Base-by-base conservation (phyloP, 2,888 invertebrate species). In the Margaritifera margaritifera region DNA sequence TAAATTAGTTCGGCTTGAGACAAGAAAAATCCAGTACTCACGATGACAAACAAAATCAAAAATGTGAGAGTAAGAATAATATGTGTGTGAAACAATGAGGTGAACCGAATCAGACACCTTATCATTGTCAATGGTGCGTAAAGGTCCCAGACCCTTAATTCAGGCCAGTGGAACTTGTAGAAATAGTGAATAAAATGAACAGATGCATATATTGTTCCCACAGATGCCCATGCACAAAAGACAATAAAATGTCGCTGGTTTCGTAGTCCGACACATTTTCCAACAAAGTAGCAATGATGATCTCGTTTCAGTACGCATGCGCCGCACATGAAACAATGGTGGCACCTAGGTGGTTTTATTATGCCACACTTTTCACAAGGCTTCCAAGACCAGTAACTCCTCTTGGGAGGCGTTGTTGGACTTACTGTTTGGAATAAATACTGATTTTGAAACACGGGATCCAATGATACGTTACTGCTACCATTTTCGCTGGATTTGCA, bases 241-340 rank as follows among this genome's bases (percentile, higher is more conserved):
- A 86, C 79, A 54, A 84, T 72, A 66, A 87, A 88, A 71, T 86
- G 83, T 50, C 86, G 79, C 69, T 86, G 84, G 75, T 88, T 88
- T 31, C 78, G 67, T 59, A 84, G 82, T 2, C 88, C 88, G 11
- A 88, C 75, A 74, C 88, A 88, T 24, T 77, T 71, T 24, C 84
- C 83, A 5, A 85, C 80, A 74, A 88, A 87, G 75, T 83, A 87
- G 71, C 88, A 88, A 68, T 88, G 88, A 74, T 88, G 88, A 76
- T 88, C 87, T 6, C 88, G 71, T 72, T 87, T 87, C 8, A 88
- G 80, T 19, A 87, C 75, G 66, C 88, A 88, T 1, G 67, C 74
- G 22, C 79, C 77, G 64, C 88, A 88, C 50, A 87, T 54, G 0
- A 79, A 78, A 68, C 88, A 88, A 71, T 88, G 88, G 72, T 88